Percentiles rank a stretch among this genome's conserved stretches.
Evolutionary conservation across 2,797 vertebrate genomes (phyloP).

Genomic region (Chaunax sp.): DNA sequence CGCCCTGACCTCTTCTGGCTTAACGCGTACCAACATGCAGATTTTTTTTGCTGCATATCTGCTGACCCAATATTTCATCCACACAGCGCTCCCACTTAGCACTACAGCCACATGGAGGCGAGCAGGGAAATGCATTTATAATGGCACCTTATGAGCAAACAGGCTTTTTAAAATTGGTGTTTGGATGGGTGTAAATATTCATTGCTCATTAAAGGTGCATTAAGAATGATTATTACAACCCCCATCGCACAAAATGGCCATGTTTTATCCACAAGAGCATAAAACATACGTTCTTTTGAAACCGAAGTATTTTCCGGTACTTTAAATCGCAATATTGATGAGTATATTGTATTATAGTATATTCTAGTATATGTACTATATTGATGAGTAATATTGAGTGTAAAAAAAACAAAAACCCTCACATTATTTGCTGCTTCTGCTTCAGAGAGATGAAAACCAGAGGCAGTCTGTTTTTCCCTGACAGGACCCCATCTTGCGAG

Average conservation of each 20-base stretch:
- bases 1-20: slow-evolving; percentile 39
- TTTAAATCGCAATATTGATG: neutral
- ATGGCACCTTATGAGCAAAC: slow-evolving; percentile 40
- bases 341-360: neutral
- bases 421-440: slow-evolving; percentile 6
- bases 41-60: slow-evolving; percentile 46
- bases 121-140: slow-evolving; percentile 35
- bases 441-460: slow-evolving; percentile 13
- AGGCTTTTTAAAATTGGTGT: slow-evolving; percentile 26
- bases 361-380: too few relatives aligned
- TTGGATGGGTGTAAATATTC: slow-evolving; percentile 55
- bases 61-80: slow-evolving; percentile 62
- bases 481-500: slow-evolving; percentile 33
- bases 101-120: slow-evolving; percentile 29
- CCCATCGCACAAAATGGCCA: slow-evolving; percentile 18
- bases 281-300: neutral
- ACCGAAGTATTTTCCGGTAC: neutral
- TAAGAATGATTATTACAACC: slow-evolving; percentile 31
- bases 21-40: slow-evolving; percentile 48
- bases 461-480: neutral
- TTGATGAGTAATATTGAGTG: too few relatives aligned
- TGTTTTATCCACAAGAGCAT: neutral
- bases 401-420: too few relatives aligned
- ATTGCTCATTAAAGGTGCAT: slow-evolving; percentile 54
- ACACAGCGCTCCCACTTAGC: slow-evolving; percentile 31